Evolutionary conservation across 2,888 invertebrate species (phyloP).

Genomic region (Pterobdella sp.): DNA sequence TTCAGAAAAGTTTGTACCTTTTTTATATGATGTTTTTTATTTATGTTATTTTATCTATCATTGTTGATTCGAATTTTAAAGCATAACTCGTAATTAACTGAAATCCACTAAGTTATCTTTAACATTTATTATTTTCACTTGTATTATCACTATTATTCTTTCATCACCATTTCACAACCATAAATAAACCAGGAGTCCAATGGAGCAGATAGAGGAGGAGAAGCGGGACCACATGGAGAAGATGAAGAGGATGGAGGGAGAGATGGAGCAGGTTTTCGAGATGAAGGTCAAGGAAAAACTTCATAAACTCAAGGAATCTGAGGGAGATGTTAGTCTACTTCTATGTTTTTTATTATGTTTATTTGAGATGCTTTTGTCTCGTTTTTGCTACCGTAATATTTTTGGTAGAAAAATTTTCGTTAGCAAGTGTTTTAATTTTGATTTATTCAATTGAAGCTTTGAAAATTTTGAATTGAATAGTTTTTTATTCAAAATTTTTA

Average conservation of each 20-base stretch:
- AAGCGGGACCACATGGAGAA: slow-evolving; percentile 88
- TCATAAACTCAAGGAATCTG: slow-evolving; percentile 88
- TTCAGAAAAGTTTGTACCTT: slow-evolving; percentile 13
- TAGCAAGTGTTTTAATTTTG: not conserved
- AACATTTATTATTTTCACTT: not conserved
- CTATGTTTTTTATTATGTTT: not conserved
- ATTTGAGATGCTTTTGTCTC: not conserved
- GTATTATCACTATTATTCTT: not conserved
- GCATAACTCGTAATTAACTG: not conserved
- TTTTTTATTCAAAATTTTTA: not conserved
- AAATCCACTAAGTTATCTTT: too few species aligned
- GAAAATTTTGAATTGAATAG: not conserved
- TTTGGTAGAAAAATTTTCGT: not conserved
- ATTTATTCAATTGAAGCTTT: not conserved
- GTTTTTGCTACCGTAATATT: not conserved
- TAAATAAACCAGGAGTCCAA: slow-evolving; percentile 68
- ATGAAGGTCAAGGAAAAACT: slow-evolving; percentile 94
- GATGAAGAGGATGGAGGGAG: slow-evolving; percentile 96
- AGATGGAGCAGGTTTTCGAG: slow-evolving; percentile 98
- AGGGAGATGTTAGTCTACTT: slow-evolving; percentile 65
- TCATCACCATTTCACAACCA: not conserved
- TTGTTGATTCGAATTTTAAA: not conserved
- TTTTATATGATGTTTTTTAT: not conserved
- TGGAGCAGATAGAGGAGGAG: slow-evolving; percentile 97
- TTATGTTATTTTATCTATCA: not conserved